Conservation (phyloP, 2,797 vertebrate genomes). For the Microcaecilia unicolor region DNA sequence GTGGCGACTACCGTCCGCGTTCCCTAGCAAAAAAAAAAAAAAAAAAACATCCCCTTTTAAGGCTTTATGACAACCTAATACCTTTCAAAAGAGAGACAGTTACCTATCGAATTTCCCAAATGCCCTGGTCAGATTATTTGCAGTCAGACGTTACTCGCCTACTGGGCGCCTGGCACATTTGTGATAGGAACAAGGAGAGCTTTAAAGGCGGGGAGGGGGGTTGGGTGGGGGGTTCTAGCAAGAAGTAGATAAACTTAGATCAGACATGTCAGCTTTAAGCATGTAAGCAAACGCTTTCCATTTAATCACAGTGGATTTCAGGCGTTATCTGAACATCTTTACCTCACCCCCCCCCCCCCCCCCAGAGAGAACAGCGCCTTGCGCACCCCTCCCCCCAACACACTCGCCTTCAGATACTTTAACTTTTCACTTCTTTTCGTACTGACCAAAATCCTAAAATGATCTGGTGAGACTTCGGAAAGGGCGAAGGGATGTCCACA, state of each 20-base stretch:
- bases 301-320: not conserved
- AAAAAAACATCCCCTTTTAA: not conserved
- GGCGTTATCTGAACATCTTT: not conserved
- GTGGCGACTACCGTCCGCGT: too few relatives aligned
- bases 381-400: too few relatives aligned
- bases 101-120: slow-evolving; percentile 9
- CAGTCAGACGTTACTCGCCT: slow-evolving; percentile 32
- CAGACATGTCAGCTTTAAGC: not conserved
- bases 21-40: too few relatives aligned
- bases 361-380: too few relatives aligned
- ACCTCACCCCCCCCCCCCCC: not conserved
- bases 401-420: too few relatives aligned
- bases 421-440: too few relatives aligned
- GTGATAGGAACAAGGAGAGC: slow-evolving; percentile 12
- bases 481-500: too few relatives aligned
- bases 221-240: not conserved
- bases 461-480: too few relatives aligned
- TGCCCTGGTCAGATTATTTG: slow-evolving; percentile 1
- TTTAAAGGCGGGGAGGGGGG: not conserved
- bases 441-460: too few relatives aligned
- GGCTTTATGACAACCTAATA: slow-evolving; percentile 8
- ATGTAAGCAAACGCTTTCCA: too few relatives aligned
- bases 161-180: slow-evolving; percentile 40
- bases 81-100: slow-evolving; percentile 18
- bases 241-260: not conserved